Base-by-base conservation (phyloP, 2,797 vertebrate genomes). In the Alauda arvensis region DNA sequence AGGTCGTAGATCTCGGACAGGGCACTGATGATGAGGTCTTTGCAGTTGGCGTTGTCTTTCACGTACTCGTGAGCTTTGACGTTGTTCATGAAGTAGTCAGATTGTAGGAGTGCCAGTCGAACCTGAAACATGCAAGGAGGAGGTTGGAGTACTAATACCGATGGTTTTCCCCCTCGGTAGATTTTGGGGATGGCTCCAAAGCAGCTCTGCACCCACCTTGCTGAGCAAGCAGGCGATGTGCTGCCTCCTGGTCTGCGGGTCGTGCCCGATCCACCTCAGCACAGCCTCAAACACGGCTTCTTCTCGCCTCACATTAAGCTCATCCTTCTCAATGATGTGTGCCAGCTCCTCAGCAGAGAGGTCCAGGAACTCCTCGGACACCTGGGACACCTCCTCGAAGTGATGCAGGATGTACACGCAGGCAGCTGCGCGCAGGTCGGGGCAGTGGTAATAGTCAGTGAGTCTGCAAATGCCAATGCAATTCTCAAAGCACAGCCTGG, bases 381-480 rank as follows among this genome's bases (percentile, higher is more conserved):
- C 92, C 43, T 84, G 91, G 12, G 96, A 90, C 76, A 98, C 95
- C 56, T 98, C 94, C 88, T 98, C 95, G 2, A 98, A 98, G 95
- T 98, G 96, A 17, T 96, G 95, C 52, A 97, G 82, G 86, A 98
- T 97, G 87, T 95, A 98, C 39, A 55, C 51, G 29, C 85, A 96
- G 77, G 97, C 97, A 28, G 96, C 97, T 37, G 60, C 77, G n/a
- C 83, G 95, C 83, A 98, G 95, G 8, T 96, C 79, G 0, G 94
- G 83, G 57, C 89, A 96, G 85, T 90, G 76, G 91, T 93, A 96
- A 70, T 93, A 80, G 8, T 96, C 85, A 0, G 97, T 97, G 56
- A 98, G 92, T 49, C 93, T 96, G 91, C 95, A 98, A 94, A 98
- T 97, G 74, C 97, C 95, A 1, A 98, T 96, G 63, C 98, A 98